phyloP scores from a whole-genome alignment of 2,113 vertebrate genomes.

The Oryzias curvinotus region DNA sequence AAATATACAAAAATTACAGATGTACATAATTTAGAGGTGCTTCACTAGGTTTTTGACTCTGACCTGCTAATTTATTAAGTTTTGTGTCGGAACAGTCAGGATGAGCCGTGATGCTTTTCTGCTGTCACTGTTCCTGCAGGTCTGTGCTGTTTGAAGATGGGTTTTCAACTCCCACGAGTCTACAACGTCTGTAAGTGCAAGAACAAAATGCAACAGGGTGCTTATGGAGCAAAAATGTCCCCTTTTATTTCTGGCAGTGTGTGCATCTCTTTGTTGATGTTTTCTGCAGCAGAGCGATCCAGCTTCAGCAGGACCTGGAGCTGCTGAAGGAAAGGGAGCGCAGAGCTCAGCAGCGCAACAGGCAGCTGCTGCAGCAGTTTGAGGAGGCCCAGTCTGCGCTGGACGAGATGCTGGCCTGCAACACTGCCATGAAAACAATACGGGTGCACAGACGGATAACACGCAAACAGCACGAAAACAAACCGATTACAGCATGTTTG shows the following conservation, averaged over 20 bases:
- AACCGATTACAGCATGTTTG: background rate
- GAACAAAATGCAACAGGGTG: background rate
- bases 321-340: conserved; percentile 69
- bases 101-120: background rate
- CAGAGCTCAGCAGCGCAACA: conserved; percentile 63
- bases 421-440: conserved; percentile 69
- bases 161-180: conserved; percentile 19
- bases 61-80: too few species aligned
- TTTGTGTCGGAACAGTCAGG: background rate
- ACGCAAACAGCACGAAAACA: background rate
- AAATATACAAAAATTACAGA: too few species aligned
- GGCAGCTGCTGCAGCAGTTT: conserved; percentile 74
- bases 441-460: conserved; percentile 50
- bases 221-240: background rate
- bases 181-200: conserved; percentile 47
- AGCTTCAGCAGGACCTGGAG: conserved; percentile 62
- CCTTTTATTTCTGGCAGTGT: background rate
- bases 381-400: conserved; percentile 69
- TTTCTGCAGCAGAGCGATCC: conserved; percentile 30
- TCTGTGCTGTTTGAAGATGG: conserved; percentile 24
- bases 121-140: conserved; percentile 25
- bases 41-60: too few species aligned
- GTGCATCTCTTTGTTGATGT: background rate
- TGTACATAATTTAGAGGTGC: too few species aligned
- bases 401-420: conserved; percentile 63